These are phyloP conservation scores for Gastrophryne carolinensis DNA, from an alignment of 2,797 vertebrate genomes.

Conservation along the genomic window DNA sequence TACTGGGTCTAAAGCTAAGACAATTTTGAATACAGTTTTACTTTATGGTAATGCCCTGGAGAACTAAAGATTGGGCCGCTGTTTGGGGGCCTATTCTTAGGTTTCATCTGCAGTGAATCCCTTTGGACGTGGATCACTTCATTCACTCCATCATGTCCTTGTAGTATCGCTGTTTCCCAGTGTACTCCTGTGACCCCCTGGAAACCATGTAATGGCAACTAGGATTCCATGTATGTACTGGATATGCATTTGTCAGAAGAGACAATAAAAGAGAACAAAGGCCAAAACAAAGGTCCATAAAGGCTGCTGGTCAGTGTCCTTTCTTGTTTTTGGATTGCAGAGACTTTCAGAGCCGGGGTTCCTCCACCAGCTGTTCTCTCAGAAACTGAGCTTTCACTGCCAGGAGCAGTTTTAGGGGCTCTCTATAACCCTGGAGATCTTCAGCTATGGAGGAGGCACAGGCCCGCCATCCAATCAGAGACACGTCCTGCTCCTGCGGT, in stretches of 20 bases:
- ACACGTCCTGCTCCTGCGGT: background rate
- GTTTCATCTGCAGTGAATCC: no score
- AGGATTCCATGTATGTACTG: no score
- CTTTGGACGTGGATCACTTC: no score
- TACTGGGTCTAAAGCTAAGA: background rate
- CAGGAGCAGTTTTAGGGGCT: constrained; percentile 9
- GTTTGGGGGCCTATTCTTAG: background rate
- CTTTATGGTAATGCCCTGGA: no score
- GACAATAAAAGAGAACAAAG: background rate
- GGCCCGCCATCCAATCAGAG: no score
- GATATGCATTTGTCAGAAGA: background rate
- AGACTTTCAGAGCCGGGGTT: background rate
- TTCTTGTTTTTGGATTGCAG: background rate
- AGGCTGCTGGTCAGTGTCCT: constrained; percentile 30
- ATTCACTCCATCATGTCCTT: no score
- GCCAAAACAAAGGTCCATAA: background rate
- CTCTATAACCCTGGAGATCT: background rate
- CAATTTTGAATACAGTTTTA: no score
- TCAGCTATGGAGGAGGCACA: no score
- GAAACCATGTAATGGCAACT: no score
- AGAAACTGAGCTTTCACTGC: constrained; percentile 3
- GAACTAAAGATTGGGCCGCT: background rate
- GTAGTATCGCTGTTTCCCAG: no score
- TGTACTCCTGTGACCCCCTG: no score
- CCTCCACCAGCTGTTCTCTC: background rate